Conservation (phyloP, 2,888 invertebrate species). For the Watsonalla cultraria region DNA sequence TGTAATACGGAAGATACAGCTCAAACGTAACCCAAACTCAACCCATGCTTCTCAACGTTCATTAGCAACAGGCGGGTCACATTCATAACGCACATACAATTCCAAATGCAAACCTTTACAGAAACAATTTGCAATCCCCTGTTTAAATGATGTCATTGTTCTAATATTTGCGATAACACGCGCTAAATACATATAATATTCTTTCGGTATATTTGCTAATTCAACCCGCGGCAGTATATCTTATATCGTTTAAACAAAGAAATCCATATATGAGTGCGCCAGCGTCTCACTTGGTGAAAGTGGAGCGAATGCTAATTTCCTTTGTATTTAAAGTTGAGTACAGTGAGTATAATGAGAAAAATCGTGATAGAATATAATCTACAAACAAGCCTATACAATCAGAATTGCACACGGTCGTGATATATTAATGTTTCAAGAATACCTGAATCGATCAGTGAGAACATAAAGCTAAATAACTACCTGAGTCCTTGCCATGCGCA, state of each 20-base stretch:
- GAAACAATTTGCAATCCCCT: neutral
- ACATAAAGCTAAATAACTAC: too few species aligned
- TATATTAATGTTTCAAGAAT: too few species aligned
- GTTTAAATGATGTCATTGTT: neutral
- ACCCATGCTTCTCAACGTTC: too few species aligned
- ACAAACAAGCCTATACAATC: too few species aligned
- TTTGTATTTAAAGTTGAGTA: constrained; percentile 41
- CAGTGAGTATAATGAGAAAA: neutral
- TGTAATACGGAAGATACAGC: too few species aligned
- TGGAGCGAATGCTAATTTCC: constrained; percentile 53
- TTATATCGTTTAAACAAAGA: constrained; percentile 39
- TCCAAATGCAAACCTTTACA: neutral
- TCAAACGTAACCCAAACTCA: too few species aligned
- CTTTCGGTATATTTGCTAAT: neutral
- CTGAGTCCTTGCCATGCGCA: too few species aligned
- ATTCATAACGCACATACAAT: neutral
- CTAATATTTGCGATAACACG: neutral
- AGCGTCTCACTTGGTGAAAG: constrained; percentile 41
- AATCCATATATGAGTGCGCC: constrained; percentile 32
- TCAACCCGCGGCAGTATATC: constrained; percentile 1
- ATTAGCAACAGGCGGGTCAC: too few species aligned
- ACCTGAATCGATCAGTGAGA: too few species aligned
- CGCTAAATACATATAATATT: constrained; percentile 2
- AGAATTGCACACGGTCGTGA: too few species aligned
- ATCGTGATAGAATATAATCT: too few species aligned